Conservation (phyloP, 2,888 invertebrate genomes). For the Cheilosia vernalis region DNA sequence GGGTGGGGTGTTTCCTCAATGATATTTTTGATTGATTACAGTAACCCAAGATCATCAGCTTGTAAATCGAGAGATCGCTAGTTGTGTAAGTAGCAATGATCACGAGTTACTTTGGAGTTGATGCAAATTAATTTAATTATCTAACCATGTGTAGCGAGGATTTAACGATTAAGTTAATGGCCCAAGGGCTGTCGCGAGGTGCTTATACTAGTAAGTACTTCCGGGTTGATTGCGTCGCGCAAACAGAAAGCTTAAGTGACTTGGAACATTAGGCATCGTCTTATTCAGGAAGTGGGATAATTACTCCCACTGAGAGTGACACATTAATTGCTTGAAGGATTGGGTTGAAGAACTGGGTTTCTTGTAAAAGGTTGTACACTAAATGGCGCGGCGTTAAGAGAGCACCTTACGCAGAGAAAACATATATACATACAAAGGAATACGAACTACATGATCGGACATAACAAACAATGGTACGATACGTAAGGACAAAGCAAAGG, state of each 20-base stretch:
- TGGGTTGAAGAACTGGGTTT: neutral
- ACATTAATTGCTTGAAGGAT: neutral
- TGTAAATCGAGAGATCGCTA: neutral
- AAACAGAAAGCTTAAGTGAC: constrained; percentile 9
- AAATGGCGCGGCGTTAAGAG: too few relatives aligned
- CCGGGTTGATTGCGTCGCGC: neutral
- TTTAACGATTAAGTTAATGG: neutral
- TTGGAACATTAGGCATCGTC: neutral
- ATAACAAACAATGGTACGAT: too few relatives aligned
- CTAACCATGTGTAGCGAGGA: constrained; percentile 1
- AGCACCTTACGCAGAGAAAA: too few relatives aligned
- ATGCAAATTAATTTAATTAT: constrained; percentile 27
- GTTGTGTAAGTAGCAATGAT: neutral
- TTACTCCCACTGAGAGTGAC: neutral
- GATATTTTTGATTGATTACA: neutral
- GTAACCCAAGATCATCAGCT: neutral
- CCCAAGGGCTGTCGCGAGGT: constrained; percentile 10
- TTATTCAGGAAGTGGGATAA: constrained; percentile 12
- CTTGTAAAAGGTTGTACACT: neutral
- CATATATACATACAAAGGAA: too few relatives aligned
- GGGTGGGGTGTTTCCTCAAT: neutral
- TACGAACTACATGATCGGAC: too few relatives aligned
- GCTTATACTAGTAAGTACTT: neutral
- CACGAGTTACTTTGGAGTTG: neutral
- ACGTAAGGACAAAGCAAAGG: too few relatives aligned